A percentile compares a stretch with the other conserved stretches of the same genome.
Conservation (phyloP, 2,113 vertebrate species). For the Dolichotis patagonum region DNA sequence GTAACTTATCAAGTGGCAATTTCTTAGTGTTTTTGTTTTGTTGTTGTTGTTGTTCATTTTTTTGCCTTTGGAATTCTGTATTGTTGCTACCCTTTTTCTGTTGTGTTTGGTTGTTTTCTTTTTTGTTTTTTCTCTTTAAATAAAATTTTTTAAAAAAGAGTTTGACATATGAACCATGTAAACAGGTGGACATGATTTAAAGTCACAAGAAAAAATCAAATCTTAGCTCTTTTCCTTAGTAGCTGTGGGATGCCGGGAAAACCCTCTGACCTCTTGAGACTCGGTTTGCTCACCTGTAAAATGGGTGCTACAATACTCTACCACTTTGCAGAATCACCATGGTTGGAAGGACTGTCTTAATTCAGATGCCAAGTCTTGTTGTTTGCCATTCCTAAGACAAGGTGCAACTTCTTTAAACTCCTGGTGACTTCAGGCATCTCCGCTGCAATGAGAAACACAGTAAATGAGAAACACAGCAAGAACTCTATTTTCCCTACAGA, state of each 20-base stretch:
- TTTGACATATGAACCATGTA: neutral
- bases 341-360: neutral
- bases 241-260: neutral
- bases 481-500: neutral
- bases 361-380: neutral
- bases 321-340: neutral
- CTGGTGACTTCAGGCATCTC: neutral
- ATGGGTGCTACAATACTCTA: neutral
- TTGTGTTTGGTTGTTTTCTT: no score
- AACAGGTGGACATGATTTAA: neutral
- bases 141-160: no score
- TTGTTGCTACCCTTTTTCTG: no score
- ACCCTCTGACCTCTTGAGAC: neutral
- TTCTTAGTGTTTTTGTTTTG: no score
- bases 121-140: no score
- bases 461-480: neutral
- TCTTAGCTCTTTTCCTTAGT: neutral
- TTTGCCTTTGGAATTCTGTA: no score
- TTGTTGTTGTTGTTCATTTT: no score
- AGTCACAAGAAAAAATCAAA: neutral
- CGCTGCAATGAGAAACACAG: neutral
- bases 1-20: no score
- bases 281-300: neutral
- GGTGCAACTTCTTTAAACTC: neutral
- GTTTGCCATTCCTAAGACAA: neutral